Base-by-base conservation (phyloP, 2,797 vertebrate species). In the Galaxias olidus region DNA sequence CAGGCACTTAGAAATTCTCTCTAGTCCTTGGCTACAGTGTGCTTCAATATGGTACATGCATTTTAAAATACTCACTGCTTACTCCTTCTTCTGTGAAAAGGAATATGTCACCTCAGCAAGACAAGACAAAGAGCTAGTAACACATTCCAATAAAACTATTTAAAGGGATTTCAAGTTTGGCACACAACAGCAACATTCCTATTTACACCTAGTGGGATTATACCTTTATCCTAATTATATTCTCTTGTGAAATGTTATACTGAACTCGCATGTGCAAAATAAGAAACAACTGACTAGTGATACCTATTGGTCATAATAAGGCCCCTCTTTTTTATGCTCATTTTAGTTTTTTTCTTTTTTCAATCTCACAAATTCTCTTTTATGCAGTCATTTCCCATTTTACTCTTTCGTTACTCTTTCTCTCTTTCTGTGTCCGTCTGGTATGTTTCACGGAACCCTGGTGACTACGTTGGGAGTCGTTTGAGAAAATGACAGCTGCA, bases 1-100 rank as follows among this genome's bases (percentile, higher is more conserved):
- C 88, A 93, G 92, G 91, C 92, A 93, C 92, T 93, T 93, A 84
- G 83, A 90, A 88, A 90, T 84, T 86, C 87, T 89, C 82, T 85
- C 78, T 49, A 72, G 76, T 90, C 89, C 92, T 91, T 91, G 91
- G 91, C 91, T 91, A 88, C 88, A 88, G 86, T 87, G 84, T 88
- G 91, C 88, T 90, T 88, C 74, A 46, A 76, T 88, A 75, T 69
- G 54, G 56, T 76, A 82, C 86, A 87, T 85, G 86, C 86, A 78
- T 73, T 78, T 53, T 74, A 63, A 77, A 44, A 79, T 12, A 12
- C 19, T 30, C 11, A 8, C 74, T 17, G 66, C 80, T 73, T 66
- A 30, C 72, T 59, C 58, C 69, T 73, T 72, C 74, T 13, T 76
- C 77, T 56, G 58, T 71, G 68, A 81, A 77, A 72, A 77, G 68